These are phyloP conservation scores for Campoplex capitator DNA, from an alignment of 2,888 invertebrate genomes.

Conservation along the genomic window DNA sequence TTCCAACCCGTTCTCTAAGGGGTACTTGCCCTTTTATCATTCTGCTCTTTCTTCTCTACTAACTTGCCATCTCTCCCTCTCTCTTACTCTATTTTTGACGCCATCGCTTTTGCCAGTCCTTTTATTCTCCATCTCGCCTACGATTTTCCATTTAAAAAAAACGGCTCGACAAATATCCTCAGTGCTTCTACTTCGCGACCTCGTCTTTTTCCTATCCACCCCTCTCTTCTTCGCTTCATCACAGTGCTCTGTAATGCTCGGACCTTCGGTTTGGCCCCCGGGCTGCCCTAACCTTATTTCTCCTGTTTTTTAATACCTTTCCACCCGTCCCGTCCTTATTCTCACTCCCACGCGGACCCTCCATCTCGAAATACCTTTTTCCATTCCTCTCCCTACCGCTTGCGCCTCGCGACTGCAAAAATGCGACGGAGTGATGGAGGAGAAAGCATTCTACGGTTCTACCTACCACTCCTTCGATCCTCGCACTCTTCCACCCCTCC, in stretches of 20 bases:
- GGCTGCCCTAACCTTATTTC: conserved; percentile 52
- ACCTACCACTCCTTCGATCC: conserved; percentile 27
- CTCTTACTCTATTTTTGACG: neutral
- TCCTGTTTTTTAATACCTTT: conserved; percentile 35
- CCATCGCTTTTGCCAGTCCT: conserved; percentile 33
- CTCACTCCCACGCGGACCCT: conserved; percentile 22
- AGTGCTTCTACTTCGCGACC: conserved; percentile 33
- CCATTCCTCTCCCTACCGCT: neutral
- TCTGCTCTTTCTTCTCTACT: neutral
- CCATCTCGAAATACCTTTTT: conserved; percentile 32
- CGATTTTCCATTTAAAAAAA: conserved; percentile 15
- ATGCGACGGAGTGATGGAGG: conserved; percentile 29
- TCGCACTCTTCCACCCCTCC: conserved; percentile 19
- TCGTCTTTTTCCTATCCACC: conserved; percentile 5
- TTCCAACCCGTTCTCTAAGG: neutral
- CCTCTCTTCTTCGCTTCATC: neutral
- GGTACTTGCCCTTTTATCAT: neutral
- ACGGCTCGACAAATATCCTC: conserved; percentile 18
- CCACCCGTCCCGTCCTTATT: conserved; percentile 36
- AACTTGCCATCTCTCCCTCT: conserved; percentile 6
- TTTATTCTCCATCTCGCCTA: conserved; percentile 45
- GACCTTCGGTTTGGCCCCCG: conserved; percentile 63
- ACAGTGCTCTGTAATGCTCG: conserved; percentile 9
- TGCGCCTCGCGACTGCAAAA: conserved; percentile 1
- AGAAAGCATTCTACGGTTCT: conserved; percentile 5